Evolutionary conservation across 2,113 vertebrate genomes (phyloP), one percentile per base, ranked within the genome.

Genomic region (Elaphurus davidianus): DNA sequence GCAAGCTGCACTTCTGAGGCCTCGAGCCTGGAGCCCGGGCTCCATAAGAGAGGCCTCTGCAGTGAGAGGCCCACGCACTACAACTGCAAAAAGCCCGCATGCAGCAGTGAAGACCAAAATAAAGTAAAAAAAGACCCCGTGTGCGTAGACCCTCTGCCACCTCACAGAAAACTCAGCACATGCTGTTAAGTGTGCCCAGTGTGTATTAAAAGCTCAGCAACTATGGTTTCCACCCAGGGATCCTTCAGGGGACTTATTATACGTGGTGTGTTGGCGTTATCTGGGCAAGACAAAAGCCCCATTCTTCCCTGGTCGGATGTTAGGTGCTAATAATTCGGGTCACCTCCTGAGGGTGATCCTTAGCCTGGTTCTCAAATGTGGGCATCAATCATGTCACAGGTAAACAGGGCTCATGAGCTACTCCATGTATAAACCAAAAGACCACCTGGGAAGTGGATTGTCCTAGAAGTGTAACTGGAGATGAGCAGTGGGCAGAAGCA

Each of bases 31-130:
- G 71, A 40, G 71, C 21, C 71, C 19, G 12, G 0, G n/a, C 67
- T 71, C 19, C 71, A 7, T 36, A 14, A 76, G 71, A 43, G 71
- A 43, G 7, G 36, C 71, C 6, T 4, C 36, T 27, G 36, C 71
- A 14, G 7, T 25, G 36, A 7, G 23, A 25, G 25, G 23, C 36
- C 6, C 71, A 1, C 0, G 0, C 0, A 13, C 23, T 7, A 23
- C 71, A 43, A 7, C 71, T 14, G 2, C 25, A 14, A 36, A 76
- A 14, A 76, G 71, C 36, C 71, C 14, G 21, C 0, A 0, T 13
- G 40, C 23, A 27, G 71, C 71, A 43, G 3, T 1, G 71, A 76
- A 14, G 23, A 76, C 71, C 71, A 43, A 27, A 25, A 27, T 76
- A 27, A 43, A 43, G 3, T 25, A 1, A 14, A 7, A 76, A 43